Base-by-base conservation (phyloP, 2,113 vertebrate genomes). In the Martes martes region DNA sequence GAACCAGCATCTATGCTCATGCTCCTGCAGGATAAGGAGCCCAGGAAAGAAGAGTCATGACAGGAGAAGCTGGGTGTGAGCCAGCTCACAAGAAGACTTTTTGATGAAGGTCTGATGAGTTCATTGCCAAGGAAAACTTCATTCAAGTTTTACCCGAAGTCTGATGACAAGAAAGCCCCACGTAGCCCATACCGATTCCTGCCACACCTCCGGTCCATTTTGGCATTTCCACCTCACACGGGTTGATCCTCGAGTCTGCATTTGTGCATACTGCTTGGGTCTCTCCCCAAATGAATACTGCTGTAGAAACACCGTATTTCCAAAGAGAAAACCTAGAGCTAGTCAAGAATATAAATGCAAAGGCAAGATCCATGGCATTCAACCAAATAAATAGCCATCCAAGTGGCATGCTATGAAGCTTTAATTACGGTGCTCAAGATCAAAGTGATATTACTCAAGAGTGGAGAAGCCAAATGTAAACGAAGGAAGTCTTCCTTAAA, bases 381-480 rank as follows among this genome's bases (percentile, higher is more conserved):
- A 31, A 92, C 33, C 95, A 84, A 80, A 89, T 69, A 95, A 85
- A 97, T 57, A 52, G 42, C 82, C 65, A 61, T 31, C 78, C 1
- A 7, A 21, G 71, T 36, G 83, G 96, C 67, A 92, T 65, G 89
- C 80, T 23, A 6, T 50, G 89, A 95, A 90, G 31, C 50, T 89
- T 86, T 97, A 97, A 97, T 97, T 89, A 96, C 14, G 15, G 55
- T 36, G 55, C 39, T 95, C 42, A 78, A 82, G 96, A 98, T 98
- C 93, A 98, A 98, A 96, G 97, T 19, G 4, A 50, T n/a, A 50
- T 98, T 97, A 96, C 86, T 97, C 87, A 95, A 6, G 95, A 97
- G 96, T 85, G 84, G 94, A 97, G 97, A 98, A 98, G 98, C 97
- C 92, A 86, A 63, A 63, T 59, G 92, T 71, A 96, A 96, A 96